Evolutionary conservation across 1,140 invertebrate species (phyloP).

Genomic region (Musca domestica): DNA sequence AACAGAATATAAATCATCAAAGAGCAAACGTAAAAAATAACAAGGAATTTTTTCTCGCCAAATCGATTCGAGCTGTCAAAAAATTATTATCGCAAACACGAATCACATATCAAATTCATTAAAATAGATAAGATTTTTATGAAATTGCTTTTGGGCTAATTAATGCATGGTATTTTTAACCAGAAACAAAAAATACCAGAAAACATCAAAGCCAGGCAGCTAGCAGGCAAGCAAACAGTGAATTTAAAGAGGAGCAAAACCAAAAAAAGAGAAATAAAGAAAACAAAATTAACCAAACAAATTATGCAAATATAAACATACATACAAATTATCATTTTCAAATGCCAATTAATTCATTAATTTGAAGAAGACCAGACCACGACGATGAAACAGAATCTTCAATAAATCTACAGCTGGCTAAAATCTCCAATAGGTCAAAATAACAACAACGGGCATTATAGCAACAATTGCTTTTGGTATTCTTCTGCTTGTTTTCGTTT

Average conservation of each 20-base stretch:
- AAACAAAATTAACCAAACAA: not conserved
- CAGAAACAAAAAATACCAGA: not conserved
- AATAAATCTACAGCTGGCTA: no score
- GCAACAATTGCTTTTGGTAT: not conserved
- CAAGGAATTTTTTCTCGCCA: no score
- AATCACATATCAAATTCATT: no score
- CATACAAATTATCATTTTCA: constrained; percentile 21
- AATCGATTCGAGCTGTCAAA: no score
- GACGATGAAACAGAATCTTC: not conserved
- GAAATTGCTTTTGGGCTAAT: no score
- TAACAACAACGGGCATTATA: not conserved
- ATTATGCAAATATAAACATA: constrained; percentile 20
- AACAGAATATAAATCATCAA: no score
- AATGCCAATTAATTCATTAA: constrained; percentile 24
- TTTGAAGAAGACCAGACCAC: not conserved
- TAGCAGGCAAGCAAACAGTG: no score
- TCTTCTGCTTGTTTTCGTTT: not conserved
- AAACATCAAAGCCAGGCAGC: not conserved
- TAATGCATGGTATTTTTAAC: not conserved
- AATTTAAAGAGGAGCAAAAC: not conserved
- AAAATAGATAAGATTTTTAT: no score
- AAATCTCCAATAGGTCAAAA: no score
- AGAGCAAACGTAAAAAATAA: no score
- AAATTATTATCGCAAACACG: no score
- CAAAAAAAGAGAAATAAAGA: not conserved